Base-by-base conservation (phyloP, 2,113 vertebrate species). In the Microtus oregoni region DNA sequence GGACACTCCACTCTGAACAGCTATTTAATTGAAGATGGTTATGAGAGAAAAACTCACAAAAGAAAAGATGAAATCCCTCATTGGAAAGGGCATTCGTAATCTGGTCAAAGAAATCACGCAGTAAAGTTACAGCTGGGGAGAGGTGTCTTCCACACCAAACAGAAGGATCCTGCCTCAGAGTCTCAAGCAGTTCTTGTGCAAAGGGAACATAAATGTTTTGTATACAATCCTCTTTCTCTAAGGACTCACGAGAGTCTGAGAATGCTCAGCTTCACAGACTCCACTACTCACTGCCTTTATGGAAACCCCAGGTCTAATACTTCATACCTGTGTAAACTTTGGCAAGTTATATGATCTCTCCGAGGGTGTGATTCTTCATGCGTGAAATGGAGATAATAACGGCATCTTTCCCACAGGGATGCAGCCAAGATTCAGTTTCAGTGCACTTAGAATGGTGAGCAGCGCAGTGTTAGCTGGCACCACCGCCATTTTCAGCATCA, bases 1-100 rank as follows among this genome's bases (percentile, higher is more conserved):
- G 78, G 78, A 88, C 4, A 26, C 26, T 61, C 67, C 95, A 81
- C 44, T 83, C 52, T 47, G 9, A 93, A 78, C 6, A 79, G 70
- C 20, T 55, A 58, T 87, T 82, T 92, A 93, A 85, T 35, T 81
- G 82, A 41, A 83, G 58, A 88, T 86, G 85, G 81, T 95, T 8
- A 89, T 35, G 78, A 79, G 75, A 61, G 41, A 52, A 76, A 81
- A 93, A 82, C 3, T 87, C 96, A 61, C 77, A 88, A 35, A 50
- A 61, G 65, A 92, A 77, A 65, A 88, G 92, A 91, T 77, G 79
- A 95, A 91, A 81, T 65, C 4, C 9, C 9, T 38, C 6, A 13
- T n/a, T 82, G 86, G 61, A 94, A 94, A 94, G 67, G 76, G 32
- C 61, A 50, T 41, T 38, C 58, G 65, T 65, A 65, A 52, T 81